A percentile compares a stretch with the other conserved stretches of the same genome.
phyloP scores from a whole-genome alignment of 2,888 invertebrate genomes.

The Subacronicta megacephala region DNA sequence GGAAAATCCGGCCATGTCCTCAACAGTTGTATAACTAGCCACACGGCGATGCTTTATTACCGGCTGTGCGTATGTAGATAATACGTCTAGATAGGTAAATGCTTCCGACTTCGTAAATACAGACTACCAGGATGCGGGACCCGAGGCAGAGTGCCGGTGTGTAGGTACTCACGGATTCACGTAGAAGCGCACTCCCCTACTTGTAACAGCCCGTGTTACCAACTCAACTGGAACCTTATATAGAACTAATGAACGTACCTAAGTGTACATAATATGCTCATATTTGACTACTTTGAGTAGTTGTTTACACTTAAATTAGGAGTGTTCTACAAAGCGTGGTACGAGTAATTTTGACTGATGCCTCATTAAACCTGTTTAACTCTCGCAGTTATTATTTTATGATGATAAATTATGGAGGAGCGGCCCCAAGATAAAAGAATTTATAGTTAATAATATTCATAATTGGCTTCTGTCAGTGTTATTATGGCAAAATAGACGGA shows the following conservation, averaged over 20 bases:
- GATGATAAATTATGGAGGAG: conserved; percentile 75
- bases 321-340: conserved; percentile 62
- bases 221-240: conserved; percentile 71
- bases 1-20: conserved; percentile 68
- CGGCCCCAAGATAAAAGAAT: conserved; percentile 72
- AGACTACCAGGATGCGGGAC: conserved; percentile 30
- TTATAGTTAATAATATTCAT: conserved; percentile 74
- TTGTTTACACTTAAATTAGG: conserved; percentile 64
- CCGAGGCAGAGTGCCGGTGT: conserved; percentile 10
- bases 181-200: conserved; percentile 58
- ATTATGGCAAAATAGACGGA: conserved; percentile 71
- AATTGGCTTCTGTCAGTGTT: conserved; percentile 69
- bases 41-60: conserved; percentile 22
- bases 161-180: conserved; percentile 36
- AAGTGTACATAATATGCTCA: conserved; percentile 54
- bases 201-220: conserved; percentile 63
- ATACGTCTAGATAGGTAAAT: conserved; percentile 30
- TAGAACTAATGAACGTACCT: conserved; percentile 63
- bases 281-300: conserved; percentile 62
- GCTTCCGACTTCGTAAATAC: conserved; percentile 41
- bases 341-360: conserved; percentile 73
- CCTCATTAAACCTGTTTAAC: conserved; percentile 78
- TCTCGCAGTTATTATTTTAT: conserved; percentile 77
- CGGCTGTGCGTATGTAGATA: conserved; percentile 14
- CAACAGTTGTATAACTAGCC: conserved; percentile 38